These are phyloP conservation scores for Drosophila emarginata DNA, from an alignment of 2,888 invertebrate genomes.

Conservation along the genomic window DNA sequence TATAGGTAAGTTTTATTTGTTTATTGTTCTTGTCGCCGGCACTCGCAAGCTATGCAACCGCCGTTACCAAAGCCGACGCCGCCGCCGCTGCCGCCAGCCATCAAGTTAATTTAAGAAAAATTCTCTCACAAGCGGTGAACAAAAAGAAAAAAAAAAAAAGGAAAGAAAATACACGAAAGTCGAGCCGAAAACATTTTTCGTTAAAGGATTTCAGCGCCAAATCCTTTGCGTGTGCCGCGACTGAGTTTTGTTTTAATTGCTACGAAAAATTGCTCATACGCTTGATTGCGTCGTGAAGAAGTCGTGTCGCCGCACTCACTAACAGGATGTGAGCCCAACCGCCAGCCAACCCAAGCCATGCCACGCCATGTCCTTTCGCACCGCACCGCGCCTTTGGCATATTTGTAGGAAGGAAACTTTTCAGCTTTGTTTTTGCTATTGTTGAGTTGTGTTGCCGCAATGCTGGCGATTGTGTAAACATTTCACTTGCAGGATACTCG, in stretches of 20 bases:
- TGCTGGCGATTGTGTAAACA: slow-evolving; percentile 73
- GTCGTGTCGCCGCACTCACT: slow-evolving; percentile 39
- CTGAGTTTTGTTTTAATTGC: slow-evolving; percentile 73
- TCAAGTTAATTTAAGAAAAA: slow-evolving; percentile 77
- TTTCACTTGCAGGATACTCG: slow-evolving; percentile 67
- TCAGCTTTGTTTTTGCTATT: slow-evolving; percentile 57
- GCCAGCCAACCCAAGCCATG: slow-evolving; percentile 19
- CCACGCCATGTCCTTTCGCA: no score
- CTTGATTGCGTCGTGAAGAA: slow-evolving; percentile 73
- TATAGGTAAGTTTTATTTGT: slow-evolving; percentile 20
- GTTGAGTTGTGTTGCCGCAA: slow-evolving; percentile 52
- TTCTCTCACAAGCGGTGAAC: slow-evolving; percentile 49
- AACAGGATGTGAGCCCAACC: slow-evolving; percentile 43
- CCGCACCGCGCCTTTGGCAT: slow-evolving; percentile 27
- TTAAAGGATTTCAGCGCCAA: slow-evolving; percentile 51
- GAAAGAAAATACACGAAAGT: slow-evolving; percentile 26
- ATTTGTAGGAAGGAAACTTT: slow-evolving; percentile 37
- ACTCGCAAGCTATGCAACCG: slow-evolving; percentile 9
- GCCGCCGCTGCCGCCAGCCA: slow-evolving; percentile 39
- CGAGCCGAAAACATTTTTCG: slow-evolving; percentile 35
- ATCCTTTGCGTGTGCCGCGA: slow-evolving; percentile 66
- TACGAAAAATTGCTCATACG: slow-evolving; percentile 76
- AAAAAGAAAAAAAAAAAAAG: no score
- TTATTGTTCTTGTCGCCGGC: slow-evolving; percentile 47
- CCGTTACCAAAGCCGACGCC: slow-evolving; percentile 9